Conservation (phyloP, 2,888 invertebrate genomes). For the Operophtera brumata region DNA sequence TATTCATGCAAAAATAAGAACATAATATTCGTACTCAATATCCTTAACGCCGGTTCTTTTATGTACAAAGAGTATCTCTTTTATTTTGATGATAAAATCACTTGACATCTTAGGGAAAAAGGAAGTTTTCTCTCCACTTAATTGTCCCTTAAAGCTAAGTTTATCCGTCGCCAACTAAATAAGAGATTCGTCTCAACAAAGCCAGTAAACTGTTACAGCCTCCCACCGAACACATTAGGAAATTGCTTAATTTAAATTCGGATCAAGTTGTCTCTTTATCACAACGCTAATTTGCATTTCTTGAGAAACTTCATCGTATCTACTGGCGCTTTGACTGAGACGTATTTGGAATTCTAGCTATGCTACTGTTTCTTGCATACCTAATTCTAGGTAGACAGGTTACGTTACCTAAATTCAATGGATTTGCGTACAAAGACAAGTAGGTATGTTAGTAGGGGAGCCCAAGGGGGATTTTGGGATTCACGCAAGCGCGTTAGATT, state of each 20-base stretch:
- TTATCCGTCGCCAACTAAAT: slow-evolving; percentile 7
- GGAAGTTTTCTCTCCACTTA: background rate
- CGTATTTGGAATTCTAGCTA: background rate
- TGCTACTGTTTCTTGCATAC: background rate
- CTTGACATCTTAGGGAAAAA: slow-evolving; percentile 3
- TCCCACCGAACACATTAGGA: slow-evolving; percentile 24
- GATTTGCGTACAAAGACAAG: no score
- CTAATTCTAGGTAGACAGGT: no score
- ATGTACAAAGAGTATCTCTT: background rate
- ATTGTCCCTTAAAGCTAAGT: slow-evolving; percentile 9
- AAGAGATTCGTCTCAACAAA: slow-evolving; percentile 21
- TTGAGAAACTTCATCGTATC: slow-evolving; percentile 3
- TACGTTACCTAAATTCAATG: no score
- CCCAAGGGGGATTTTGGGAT: no score
- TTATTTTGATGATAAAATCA: background rate
- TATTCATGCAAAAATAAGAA: no score
- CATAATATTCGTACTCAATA: no score
- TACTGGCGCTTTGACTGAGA: slow-evolving; percentile 9
- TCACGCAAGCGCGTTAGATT: no score
- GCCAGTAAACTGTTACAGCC: slow-evolving; percentile 12
- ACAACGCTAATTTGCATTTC: slow-evolving; percentile 25
- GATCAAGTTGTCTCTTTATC: slow-evolving; percentile 28
- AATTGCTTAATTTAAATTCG: slow-evolving; percentile 32
- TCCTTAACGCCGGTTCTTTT: background rate
- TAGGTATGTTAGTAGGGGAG: no score